These are phyloP conservation scores for Pseudobourletiella spinata DNA, from an alignment of 1,140 invertebrate species.

Conservation along the genomic window DNA sequence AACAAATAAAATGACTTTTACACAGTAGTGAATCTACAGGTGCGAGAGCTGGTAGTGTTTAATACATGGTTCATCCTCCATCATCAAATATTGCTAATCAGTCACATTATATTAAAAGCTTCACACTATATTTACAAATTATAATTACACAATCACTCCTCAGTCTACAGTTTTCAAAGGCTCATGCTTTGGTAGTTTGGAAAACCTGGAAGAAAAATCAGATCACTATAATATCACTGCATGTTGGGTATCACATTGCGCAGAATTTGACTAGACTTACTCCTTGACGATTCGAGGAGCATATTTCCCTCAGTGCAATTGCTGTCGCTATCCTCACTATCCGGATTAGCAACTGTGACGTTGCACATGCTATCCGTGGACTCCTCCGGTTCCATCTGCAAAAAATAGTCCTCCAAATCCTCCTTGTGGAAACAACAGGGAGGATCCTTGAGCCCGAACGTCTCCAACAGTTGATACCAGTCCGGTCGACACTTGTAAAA, in stretches of 20 bases:
- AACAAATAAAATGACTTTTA: too few relatives aligned
- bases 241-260: too few relatives aligned
- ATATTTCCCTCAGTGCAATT: neutral
- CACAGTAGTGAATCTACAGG: too few relatives aligned
- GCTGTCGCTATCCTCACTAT: neutral
- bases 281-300: neutral
- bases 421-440: constrained; percentile 8
- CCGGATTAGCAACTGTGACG: neutral
- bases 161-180: too few relatives aligned
- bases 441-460: constrained; percentile 13
- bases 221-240: too few relatives aligned
- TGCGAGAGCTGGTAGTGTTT: too few relatives aligned
- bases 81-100: too few relatives aligned
- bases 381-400: neutral
- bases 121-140: too few relatives aligned
- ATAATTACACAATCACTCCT: too few relatives aligned
- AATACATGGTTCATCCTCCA: too few relatives aligned
- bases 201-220: constrained; percentile 7
- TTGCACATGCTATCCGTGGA: neutral
- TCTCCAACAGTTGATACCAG: constrained; percentile 19
- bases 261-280: neutral
- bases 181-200: constrained; percentile 3
- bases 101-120: too few relatives aligned
- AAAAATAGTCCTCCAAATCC: constrained; percentile 5
- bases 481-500: constrained; percentile 18